Conservation (phyloP, 2,888 invertebrate species). For the Cosmorhoe ocellata region DNA sequence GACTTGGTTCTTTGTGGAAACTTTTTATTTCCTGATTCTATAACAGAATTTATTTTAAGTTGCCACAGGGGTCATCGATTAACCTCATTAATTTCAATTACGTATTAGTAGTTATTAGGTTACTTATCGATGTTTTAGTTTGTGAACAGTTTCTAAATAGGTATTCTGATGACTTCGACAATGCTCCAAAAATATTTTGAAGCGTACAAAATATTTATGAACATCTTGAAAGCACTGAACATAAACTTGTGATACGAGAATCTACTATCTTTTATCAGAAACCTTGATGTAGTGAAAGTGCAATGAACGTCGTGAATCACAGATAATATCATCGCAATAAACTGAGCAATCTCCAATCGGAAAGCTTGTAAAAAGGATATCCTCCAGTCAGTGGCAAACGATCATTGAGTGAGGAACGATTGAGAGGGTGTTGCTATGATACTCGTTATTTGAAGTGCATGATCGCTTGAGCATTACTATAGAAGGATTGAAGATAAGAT, state of each 20-base stretch:
- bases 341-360: conserved; percentile 58
- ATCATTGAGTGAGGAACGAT: conserved; percentile 28
- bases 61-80: conserved; percentile 10
- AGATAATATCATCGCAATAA: conserved; percentile 49
- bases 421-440: conserved; percentile 56
- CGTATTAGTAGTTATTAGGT: background rate
- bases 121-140: background rate
- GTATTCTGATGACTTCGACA: too few species aligned
- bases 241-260: background rate
- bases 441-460: conserved; percentile 31
- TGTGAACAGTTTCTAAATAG: too few species aligned
- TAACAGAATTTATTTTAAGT: background rate
- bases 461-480: conserved; percentile 17
- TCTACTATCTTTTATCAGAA: background rate
- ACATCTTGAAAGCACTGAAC: too few species aligned
- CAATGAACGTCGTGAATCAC: conserved; percentile 27
- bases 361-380: conserved; percentile 65
- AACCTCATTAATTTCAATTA: conserved; percentile 1
- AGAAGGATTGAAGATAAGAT: conserved; percentile 15
- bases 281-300: conserved; percentile 27
- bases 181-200: too few species aligned
- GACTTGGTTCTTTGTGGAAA: conserved; percentile 6
- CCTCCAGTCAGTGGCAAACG: conserved; percentile 40
- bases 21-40: background rate
- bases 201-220: too few species aligned